A percentile compares a stretch with the other conserved stretches of the same genome.
Evolutionary conservation across 2,888 invertebrate genomes (phyloP).

Genomic region (Leptopterna dolabrata): DNA sequence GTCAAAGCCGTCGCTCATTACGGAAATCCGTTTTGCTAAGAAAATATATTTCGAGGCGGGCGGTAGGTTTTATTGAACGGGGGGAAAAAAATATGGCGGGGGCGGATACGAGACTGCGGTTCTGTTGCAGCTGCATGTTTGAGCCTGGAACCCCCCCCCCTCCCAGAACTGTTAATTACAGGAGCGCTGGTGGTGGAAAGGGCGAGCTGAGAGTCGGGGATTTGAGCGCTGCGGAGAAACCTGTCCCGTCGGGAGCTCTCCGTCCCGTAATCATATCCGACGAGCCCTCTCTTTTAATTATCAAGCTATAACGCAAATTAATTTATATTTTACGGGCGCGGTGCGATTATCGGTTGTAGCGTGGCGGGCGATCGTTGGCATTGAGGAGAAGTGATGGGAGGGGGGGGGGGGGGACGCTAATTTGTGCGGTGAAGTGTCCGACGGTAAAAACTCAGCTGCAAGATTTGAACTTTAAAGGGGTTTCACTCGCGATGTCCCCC

Average conservation of each 20-base stretch:
- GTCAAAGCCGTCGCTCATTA: neutral
- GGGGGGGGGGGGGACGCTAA: neutral
- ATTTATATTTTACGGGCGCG: neutral
- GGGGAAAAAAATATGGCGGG: neutral
- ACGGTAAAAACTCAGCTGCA: neutral
- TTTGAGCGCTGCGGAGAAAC: neutral
- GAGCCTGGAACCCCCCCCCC: neutral
- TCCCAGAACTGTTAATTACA: neutral
- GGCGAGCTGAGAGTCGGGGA: neutral
- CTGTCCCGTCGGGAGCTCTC: neutral
- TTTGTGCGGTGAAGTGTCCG: neutral
- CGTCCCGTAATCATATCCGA: neutral
- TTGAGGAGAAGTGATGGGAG: too few relatives aligned
- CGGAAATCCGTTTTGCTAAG: neutral
- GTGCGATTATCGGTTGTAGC: neutral
- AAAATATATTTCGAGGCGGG: neutral
- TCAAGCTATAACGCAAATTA: neutral
- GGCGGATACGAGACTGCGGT: neutral
- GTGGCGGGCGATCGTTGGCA: neutral
- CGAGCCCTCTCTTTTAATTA: neutral
- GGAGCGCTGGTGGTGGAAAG: neutral
- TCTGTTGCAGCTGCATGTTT: slow-evolving; percentile 3
- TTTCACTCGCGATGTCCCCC: neutral
- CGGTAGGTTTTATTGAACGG: neutral
- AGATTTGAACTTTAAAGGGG: neutral